These are phyloP conservation scores for Lepidurus packardi DNA, from an alignment of 1,140 invertebrate species.

Conservation along the genomic window DNA sequence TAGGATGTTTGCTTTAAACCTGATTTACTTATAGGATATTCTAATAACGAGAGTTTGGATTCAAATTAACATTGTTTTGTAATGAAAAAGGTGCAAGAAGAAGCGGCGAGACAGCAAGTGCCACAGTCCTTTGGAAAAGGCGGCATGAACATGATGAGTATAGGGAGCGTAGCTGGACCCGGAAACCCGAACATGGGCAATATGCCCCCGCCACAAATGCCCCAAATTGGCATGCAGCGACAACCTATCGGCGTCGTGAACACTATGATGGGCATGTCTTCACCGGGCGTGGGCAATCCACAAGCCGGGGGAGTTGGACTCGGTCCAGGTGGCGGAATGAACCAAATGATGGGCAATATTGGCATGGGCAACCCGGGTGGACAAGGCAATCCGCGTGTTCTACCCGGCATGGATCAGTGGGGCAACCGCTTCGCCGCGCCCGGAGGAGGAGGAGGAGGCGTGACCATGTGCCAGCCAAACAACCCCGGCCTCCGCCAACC, in stretches of 20 bases:
- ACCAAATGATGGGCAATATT: slow-evolving; percentile 15
- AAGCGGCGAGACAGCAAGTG: slow-evolving; percentile 75
- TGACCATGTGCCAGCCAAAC: slow-evolving; percentile 25
- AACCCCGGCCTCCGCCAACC: slow-evolving; percentile 47
- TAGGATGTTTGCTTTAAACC: background rate
- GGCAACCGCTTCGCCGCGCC: slow-evolving; percentile 29
- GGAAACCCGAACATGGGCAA: slow-evolving; percentile 35
- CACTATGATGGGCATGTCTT: background rate
- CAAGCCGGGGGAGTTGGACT: slow-evolving; percentile 35
- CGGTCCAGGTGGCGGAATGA: slow-evolving; percentile 38
- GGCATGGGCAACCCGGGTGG: slow-evolving; percentile 26
- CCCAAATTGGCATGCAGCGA: slow-evolving; percentile 45
- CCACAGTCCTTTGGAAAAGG: slow-evolving; percentile 69
- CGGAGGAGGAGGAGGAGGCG: background rate
- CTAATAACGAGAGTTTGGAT: background rate
- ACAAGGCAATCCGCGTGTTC: slow-evolving; percentile 32
- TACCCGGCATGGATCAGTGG: slow-evolving; percentile 35
- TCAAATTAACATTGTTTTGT: slow-evolving; percentile 11
- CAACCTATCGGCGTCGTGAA: slow-evolving; percentile 36
- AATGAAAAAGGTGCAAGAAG: slow-evolving; percentile 66
- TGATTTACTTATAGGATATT: background rate
- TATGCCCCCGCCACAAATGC: slow-evolving; percentile 63
- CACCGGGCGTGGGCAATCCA: background rate
- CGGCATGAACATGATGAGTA: slow-evolving; percentile 52
- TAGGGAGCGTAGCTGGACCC: background rate